Percentiles rank a stretch among this genome's conserved stretches.
Evolutionary conservation across 1,140 invertebrate genomes (phyloP).

Genomic region (Patella vulgata): DNA sequence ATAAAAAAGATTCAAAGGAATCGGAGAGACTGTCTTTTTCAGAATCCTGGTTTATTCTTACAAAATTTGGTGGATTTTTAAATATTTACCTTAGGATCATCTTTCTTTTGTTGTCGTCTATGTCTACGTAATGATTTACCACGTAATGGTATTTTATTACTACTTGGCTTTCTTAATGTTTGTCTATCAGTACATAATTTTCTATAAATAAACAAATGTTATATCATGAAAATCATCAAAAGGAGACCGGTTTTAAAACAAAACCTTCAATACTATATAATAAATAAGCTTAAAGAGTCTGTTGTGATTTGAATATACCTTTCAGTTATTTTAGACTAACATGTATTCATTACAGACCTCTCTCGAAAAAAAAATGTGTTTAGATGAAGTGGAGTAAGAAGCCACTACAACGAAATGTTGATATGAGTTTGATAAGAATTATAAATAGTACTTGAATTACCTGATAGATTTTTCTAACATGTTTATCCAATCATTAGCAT

Average conservation of each 20-base stretch:
- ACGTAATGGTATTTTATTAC: slow-evolving; percentile 59
- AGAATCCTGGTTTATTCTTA: no score
- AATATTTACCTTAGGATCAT: slow-evolving; percentile 41
- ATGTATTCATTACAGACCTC: no score
- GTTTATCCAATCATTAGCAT: slow-evolving; percentile 53
- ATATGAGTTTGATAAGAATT: no score
- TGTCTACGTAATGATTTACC: slow-evolving; percentile 50
- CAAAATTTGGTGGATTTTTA: no score
- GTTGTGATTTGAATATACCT: no score
- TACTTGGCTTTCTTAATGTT: slow-evolving; percentile 60
- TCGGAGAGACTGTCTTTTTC: no score
- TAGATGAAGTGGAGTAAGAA: no score
- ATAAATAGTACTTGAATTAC: no score
- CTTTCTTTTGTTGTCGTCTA: slow-evolving; percentile 49
- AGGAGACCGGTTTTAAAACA: not conserved
- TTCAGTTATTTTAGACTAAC: no score
- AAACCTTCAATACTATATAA: not conserved
- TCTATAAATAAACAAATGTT: slow-evolving; percentile 27
- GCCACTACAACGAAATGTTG: no score
- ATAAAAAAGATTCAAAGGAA: no score
- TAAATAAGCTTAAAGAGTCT: not conserved
- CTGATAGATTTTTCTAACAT: slow-evolving; percentile 50
- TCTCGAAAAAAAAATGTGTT: no score
- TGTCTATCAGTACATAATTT: slow-evolving; percentile 50
- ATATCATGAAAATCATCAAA: slow-evolving; percentile 5